A percentile compares a stretch with the other conserved stretches of the same genome.
These are phyloP conservation scores for Standfussiana lucernea DNA, from an alignment of 2,888 invertebrate genomes.

Conservation along the genomic window DNA sequence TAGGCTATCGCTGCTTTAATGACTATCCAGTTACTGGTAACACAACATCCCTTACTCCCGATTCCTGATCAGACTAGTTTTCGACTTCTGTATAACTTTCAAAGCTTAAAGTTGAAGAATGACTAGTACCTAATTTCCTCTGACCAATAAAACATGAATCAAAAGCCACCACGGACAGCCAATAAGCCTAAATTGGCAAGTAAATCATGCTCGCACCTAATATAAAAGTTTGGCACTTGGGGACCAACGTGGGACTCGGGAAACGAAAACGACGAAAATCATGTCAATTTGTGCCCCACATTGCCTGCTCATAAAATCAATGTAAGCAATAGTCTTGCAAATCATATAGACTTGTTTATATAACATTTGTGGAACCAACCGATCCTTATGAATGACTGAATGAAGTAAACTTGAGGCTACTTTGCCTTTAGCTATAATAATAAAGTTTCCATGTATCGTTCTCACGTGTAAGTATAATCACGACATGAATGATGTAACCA, in stretches of 20 bases:
- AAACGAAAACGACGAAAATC: conserved; percentile 15
- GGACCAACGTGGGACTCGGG: conserved; percentile 1
- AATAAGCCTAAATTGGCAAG: conserved; percentile 14
- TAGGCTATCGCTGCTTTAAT: too few species aligned
- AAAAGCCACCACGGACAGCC: background rate
- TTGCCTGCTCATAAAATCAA: too few species aligned
- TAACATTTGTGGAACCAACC: background rate
- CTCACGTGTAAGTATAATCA: too few species aligned
- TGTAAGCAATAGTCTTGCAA: too few species aligned
- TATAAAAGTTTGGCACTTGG: conserved; percentile 31
- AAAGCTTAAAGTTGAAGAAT: background rate
- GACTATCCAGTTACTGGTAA: too few species aligned
- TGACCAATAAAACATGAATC: conserved; percentile 19
- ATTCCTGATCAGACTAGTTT: too few species aligned
- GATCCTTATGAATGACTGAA: background rate
- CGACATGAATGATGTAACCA: too few species aligned
- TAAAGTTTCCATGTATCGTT: too few species aligned
- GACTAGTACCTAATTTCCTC: background rate
- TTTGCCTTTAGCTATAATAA: background rate
- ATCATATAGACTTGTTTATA: too few species aligned
- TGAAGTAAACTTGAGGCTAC: background rate
- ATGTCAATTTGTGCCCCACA: conserved; percentile 30
- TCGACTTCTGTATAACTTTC: too few species aligned
- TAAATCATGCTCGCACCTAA: conserved; percentile 26
- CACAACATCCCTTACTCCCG: too few species aligned